Conservation (phyloP, 2,888 invertebrate species). For the Drosophila stalkeri region DNA sequence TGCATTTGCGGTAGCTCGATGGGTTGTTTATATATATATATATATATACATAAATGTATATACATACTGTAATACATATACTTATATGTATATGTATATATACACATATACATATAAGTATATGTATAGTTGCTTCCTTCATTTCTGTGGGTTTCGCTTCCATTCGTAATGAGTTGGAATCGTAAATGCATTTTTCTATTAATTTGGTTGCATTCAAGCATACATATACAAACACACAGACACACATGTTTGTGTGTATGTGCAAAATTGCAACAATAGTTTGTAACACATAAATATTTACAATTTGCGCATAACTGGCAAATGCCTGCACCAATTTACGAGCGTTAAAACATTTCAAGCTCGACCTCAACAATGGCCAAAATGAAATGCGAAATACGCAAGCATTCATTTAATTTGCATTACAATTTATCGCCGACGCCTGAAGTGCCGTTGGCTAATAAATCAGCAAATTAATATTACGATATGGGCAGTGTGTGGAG, state of each 20-base stretch:
- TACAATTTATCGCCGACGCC: slow-evolving; percentile 66
- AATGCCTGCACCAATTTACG: slow-evolving; percentile 36
- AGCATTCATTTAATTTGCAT: slow-evolving; percentile 74
- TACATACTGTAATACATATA: slow-evolving; percentile 3
- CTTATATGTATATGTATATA: background rate
- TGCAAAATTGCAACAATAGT: slow-evolving; percentile 31
- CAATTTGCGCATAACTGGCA: slow-evolving; percentile 44
- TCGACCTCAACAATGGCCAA: slow-evolving; percentile 41
- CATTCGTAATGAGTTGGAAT: slow-evolving; percentile 62
- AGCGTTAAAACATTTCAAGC: slow-evolving; percentile 36
- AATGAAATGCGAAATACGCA: slow-evolving; percentile 48
- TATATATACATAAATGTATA: slow-evolving; percentile 19
- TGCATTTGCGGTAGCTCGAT: slow-evolving; percentile 51
- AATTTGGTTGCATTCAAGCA: slow-evolving; percentile 43
- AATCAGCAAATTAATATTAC: slow-evolving; percentile 77
- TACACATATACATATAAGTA: background rate
- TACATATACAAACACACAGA: slow-evolving; percentile 26
- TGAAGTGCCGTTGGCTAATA: slow-evolving; percentile 57
- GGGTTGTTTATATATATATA: slow-evolving; percentile 16
- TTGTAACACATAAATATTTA: slow-evolving; percentile 53
- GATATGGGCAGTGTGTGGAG: slow-evolving; percentile 10
- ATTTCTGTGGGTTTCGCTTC: slow-evolving; percentile 55
- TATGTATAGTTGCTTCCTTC: slow-evolving; percentile 11
- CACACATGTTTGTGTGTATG: slow-evolving; percentile 7
- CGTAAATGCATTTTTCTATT: slow-evolving; percentile 49